Conservation (phyloP, 2,113 vertebrate species). For the Hydrochoerus hydrochaeris region DNA sequence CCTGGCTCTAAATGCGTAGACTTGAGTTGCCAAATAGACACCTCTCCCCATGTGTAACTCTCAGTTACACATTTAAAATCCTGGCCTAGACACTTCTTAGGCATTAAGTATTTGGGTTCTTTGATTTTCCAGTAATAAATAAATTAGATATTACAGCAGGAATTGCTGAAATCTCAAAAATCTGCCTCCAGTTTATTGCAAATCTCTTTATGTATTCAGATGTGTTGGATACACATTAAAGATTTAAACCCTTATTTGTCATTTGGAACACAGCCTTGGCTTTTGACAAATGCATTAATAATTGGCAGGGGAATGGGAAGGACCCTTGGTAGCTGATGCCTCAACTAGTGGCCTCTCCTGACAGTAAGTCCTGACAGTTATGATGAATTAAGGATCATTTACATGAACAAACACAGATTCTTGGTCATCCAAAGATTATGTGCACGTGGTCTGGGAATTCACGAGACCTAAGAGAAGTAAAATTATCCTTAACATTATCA, state of each 20-base stretch:
- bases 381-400: not conserved
- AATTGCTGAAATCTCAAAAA: conserved; percentile 80
- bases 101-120: conserved; percentile 77
- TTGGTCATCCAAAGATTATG: not conserved
- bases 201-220: conserved; percentile 78
- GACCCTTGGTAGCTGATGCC: not conserved
- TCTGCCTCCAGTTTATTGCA: conserved; percentile 71
- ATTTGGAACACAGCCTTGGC: conserved; percentile 60
- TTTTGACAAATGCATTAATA: conserved; percentile 76
- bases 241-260: conserved; percentile 52
- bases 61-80: conserved; percentile 80
- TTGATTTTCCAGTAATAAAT: conserved; percentile 83
- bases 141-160: conserved; percentile 82
- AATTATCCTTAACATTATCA: not conserved
- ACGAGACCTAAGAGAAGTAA: conserved; percentile 14
- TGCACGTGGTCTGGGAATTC: not conserved
- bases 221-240: conserved; percentile 73
- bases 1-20: conserved; percentile 68
- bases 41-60: conserved; percentile 75
- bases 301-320: conserved; percentile 17
- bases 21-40: conserved; percentile 71
- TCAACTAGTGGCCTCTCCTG: not conserved
- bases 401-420: not conserved
- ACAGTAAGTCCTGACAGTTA: not conserved
- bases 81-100: conserved; percentile 79